A percentile compares a stretch with the other conserved stretches of the same genome.
These are phyloP conservation scores for Tylochromis polylepis DNA, from an alignment of 2,113 vertebrate species.

Conservation along the genomic window DNA sequence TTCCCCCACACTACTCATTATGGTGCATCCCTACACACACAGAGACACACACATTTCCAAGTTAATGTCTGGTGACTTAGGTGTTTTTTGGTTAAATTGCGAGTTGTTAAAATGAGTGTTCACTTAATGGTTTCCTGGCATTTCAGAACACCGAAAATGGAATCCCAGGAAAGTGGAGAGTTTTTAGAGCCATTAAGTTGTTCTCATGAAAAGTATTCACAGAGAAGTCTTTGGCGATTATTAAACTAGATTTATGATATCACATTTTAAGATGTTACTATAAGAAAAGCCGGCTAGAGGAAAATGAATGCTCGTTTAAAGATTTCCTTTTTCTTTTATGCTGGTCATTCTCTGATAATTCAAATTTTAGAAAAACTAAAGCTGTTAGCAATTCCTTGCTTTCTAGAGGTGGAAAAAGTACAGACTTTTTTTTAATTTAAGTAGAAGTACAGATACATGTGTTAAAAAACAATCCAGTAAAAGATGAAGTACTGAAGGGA, in stretches of 20 bases:
- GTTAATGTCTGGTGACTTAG: background rate
- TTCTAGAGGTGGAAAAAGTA: background rate
- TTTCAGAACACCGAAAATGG: background rate
- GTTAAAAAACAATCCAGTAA: background rate
- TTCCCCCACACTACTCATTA: constrained; percentile 13
- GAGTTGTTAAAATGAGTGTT: background rate
- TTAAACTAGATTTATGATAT: background rate
- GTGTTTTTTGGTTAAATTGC: background rate
- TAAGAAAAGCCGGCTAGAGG: background rate
- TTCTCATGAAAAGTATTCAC: background rate
- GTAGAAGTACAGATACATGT: background rate
- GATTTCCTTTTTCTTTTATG: background rate
- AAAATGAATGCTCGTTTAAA: background rate
- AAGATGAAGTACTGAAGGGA: background rate
- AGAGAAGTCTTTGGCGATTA: background rate
- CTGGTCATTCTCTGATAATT: background rate
- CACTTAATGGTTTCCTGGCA: background rate
- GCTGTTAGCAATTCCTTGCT: background rate
- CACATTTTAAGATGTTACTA: background rate
- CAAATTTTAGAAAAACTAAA: background rate
- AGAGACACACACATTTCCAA: background rate
- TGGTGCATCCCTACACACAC: background rate
- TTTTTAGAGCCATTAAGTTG: background rate
- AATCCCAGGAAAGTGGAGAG: background rate
- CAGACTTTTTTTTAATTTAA: background rate